Evolutionary conservation across 2,888 invertebrate genomes (phyloP).

Genomic region (Thymelicus sylvestris): DNA sequence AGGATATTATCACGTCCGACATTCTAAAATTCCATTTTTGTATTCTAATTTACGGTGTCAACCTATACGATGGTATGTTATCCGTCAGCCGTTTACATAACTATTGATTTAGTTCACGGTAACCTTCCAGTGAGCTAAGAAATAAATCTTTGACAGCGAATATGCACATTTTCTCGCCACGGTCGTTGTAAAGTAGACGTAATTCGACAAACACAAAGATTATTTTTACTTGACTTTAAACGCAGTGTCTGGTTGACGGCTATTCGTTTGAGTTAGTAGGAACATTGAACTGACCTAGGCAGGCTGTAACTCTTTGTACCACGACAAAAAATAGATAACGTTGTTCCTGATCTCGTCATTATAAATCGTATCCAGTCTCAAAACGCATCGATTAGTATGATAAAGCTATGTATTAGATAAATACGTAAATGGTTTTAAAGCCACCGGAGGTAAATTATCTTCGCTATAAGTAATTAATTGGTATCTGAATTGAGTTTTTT

Average conservation of each 20-base stretch:
- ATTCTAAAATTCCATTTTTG: no score
- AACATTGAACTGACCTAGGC: constrained; percentile 26
- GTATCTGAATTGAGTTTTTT: no score
- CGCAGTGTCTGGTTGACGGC: constrained; percentile 2
- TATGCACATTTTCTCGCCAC: background rate
- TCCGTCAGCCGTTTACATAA: no score
- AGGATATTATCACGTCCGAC: no score
- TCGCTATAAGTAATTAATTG: no score
- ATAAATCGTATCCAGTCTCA: constrained; percentile 8
- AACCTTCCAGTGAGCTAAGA: constrained; percentile 24
- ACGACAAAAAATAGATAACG: constrained; percentile 25
- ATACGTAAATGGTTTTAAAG: background rate
- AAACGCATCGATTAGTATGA: background rate
- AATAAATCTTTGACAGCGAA: constrained; percentile 23
- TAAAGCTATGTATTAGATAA: background rate
- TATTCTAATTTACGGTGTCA: no score
- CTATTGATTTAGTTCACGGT: constrained; percentile 7
- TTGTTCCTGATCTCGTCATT: constrained; percentile 15
- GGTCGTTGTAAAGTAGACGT: background rate
- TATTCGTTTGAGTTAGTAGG: constrained; percentile 26
- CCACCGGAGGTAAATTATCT: background rate
- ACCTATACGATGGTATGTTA: background rate
- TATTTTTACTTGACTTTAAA: background rate
- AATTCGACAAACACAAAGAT: background rate
- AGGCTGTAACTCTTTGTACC: constrained; percentile 25